A percentile compares a stretch with the other conserved stretches of the same genome.
These are phyloP conservation scores for Lithosia quadra DNA, from an alignment of 2,888 invertebrate species.

Conservation along the genomic window DNA sequence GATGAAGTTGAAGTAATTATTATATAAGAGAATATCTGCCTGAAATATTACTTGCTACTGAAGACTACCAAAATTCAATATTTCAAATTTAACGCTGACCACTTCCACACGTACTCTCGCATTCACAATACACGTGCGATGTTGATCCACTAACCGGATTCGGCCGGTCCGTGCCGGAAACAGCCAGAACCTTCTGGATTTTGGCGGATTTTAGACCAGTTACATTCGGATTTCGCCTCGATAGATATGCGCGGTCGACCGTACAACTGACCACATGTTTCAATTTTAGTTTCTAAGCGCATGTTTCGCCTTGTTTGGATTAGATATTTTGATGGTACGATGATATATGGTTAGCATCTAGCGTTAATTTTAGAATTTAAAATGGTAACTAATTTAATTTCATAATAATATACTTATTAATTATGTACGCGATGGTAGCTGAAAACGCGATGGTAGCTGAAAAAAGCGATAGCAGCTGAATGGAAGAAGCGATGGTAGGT, in stretches of 20 bases:
- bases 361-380: constrained; percentile 27
- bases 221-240: constrained; percentile 65
- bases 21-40: not conserved
- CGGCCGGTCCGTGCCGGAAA: constrained; percentile 52
- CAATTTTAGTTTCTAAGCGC: constrained; percentile 44
- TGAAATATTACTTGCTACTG: not conserved
- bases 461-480: no score
- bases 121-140: constrained; percentile 44
- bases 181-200: constrained; percentile 56
- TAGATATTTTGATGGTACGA: constrained; percentile 36
- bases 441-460: no score
- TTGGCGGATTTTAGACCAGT: constrained; percentile 60
- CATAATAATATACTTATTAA: no score
- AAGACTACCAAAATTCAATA: constrained; percentile 41
- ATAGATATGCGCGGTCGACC: constrained; percentile 63
- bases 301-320: constrained; percentile 49
- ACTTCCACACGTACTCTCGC: constrained; percentile 45
- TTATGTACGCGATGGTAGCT: no score
- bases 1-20: no score
- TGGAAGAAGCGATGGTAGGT: no score
- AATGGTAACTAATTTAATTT: not conserved
- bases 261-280: constrained; percentile 55
- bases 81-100: constrained; percentile 43
- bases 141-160: constrained; percentile 63
- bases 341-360: constrained; percentile 18